Conservation (phyloP, 2,888 invertebrate genomes). For the Pandemis corylana region DNA sequence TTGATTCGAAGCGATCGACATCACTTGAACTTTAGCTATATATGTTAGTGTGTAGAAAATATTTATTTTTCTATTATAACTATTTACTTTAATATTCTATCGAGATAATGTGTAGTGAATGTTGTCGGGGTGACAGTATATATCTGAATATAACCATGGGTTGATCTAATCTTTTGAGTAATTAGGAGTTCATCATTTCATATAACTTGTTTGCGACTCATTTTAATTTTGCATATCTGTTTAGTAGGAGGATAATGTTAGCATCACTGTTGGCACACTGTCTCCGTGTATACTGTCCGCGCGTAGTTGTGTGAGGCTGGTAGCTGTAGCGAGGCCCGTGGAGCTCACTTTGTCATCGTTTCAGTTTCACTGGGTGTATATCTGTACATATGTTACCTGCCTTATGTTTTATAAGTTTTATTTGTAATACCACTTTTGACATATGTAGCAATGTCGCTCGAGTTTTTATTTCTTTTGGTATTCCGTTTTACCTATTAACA, state of each 20-base stretch:
- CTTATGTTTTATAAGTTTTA: conserved; percentile 83
- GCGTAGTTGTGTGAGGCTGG: conserved; percentile 41
- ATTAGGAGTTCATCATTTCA: conserved; percentile 69
- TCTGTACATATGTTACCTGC: conserved; percentile 83
- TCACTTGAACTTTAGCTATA: conserved; percentile 83
- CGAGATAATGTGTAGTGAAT: conserved; percentile 85
- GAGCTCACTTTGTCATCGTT: conserved; percentile 80
- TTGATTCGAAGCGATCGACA: conserved; percentile 77
- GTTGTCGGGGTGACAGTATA: conserved; percentile 80
- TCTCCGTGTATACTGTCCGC: conserved; percentile 38
- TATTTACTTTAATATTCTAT: conserved; percentile 82
- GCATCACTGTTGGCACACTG: conserved; percentile 44
- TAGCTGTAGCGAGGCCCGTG: conserved; percentile 56
- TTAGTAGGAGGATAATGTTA: conserved; percentile 50
- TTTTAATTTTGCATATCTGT: conserved; percentile 62
- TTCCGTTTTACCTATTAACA: conserved; percentile 74
- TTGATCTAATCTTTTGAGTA: conserved; percentile 60
- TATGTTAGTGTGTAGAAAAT: conserved; percentile 84
- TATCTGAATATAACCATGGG: conserved; percentile 62
- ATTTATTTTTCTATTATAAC: conserved; percentile 83
- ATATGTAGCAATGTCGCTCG: conserved; percentile 84
- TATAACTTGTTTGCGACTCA: conserved; percentile 68
- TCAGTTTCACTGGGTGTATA: conserved; percentile 81
- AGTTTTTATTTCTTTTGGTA: conserved; percentile 74
- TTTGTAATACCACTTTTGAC: conserved; percentile 86